A percentile compares a stretch with the other conserved stretches of the same genome.
These are phyloP conservation scores for Pseudomugil gertrudae DNA, from an alignment of 2,797 vertebrate species.

Conservation along the genomic window DNA sequence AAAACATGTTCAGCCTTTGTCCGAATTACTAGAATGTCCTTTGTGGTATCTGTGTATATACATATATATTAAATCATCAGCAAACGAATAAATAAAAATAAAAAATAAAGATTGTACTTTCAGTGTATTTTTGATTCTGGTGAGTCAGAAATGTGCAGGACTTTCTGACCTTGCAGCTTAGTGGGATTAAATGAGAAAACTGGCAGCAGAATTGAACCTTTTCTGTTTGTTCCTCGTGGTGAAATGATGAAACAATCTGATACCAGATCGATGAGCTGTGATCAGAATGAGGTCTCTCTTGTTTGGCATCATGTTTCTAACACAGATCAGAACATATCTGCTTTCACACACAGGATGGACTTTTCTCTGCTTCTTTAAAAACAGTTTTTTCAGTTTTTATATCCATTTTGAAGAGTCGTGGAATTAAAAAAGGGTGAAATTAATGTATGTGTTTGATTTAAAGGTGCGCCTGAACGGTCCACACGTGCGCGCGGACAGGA, in stretches of 20 bases:
- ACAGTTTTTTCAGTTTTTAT: neutral
- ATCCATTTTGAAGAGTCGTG: too few relatives aligned
- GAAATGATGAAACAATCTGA: neutral
- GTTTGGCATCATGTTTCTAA: neutral
- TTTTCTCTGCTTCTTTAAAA: neutral
- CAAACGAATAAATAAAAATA: too few relatives aligned
- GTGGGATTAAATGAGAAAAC: neutral
- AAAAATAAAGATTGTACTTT: too few relatives aligned
- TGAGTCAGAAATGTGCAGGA: neutral
- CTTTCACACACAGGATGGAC: neutral
- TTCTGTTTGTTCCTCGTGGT: neutral
- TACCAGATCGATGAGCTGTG: neutral
- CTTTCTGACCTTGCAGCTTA: neutral
- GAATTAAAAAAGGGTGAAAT: neutral
- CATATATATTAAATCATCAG: too few relatives aligned
- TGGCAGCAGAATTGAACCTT: neutral
- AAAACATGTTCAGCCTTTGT: neutral
- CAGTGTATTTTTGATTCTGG: too few relatives aligned
- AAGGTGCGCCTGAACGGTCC: constrained; percentile 1
- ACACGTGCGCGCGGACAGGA: constrained; percentile 17
- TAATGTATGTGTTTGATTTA: neutral
- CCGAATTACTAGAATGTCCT: too few relatives aligned
- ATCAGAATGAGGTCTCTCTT: neutral
- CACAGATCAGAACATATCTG: neutral
- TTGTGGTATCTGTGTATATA: too few relatives aligned